These are phyloP conservation scores for Dermatophagoides farinae DNA, from an alignment of 1,140 invertebrate species.

Conservation along the genomic window DNA sequence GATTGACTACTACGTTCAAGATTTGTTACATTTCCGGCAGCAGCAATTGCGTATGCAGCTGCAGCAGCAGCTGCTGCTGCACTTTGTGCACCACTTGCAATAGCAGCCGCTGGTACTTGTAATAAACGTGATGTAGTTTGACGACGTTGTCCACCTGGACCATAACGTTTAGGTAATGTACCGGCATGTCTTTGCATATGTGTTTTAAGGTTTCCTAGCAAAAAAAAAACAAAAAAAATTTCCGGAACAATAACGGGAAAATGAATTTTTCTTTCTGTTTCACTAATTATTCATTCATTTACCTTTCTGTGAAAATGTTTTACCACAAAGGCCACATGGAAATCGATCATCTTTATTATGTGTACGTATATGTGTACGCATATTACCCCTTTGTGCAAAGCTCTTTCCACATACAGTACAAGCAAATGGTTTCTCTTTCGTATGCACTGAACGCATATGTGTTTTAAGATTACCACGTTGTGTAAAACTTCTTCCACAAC, in stretches of 20 bases:
- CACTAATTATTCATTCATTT: not conserved
- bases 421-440: conserved; percentile 28
- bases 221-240: not conserved
- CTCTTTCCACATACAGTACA: conserved; percentile 22
- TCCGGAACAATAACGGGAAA: not conserved
- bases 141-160: conserved; percentile 23
- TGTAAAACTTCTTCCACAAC: conserved; percentile 30
- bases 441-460: conserved; percentile 85
- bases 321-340: conserved; percentile 22
- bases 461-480: conserved; percentile 47
- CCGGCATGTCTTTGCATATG: conserved; percentile 47
- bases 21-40: not conserved
- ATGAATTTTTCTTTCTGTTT: not conserved
- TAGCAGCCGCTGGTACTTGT: not conserved
- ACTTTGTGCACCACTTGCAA: not conserved
- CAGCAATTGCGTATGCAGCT: not conserved
- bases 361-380: conserved; percentile 94
- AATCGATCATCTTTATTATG: conserved; percentile 43
- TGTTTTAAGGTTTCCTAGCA: conserved; percentile 34
- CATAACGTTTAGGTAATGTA: conserved; percentile 49
- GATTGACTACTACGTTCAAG: too few species aligned
- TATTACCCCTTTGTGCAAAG: conserved; percentile 25
- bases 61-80: not conserved
- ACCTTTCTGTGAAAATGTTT: conserved; percentile 39
- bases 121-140: not conserved